phyloP scores from a whole-genome alignment of 1,140 invertebrate genomes.

The Lasaia peninsularis region DNA sequence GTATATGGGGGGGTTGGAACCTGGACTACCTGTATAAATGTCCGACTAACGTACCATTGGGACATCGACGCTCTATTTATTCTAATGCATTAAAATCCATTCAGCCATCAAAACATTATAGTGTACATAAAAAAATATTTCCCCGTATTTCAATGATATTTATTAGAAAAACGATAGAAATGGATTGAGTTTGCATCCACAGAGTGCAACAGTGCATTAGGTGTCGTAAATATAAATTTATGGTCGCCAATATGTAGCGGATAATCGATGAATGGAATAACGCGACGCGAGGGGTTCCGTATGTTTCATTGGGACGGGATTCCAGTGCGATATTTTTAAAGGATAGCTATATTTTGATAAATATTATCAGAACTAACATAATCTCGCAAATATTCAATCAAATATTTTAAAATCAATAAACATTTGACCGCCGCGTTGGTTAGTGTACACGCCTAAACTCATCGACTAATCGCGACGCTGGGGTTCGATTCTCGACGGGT shows the following conservation, averaged over 20 bases:
- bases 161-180: conserved; percentile 10
- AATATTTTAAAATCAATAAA: no score
- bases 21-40: no score
- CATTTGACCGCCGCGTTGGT: no score
- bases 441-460: no score
- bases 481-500: no score
- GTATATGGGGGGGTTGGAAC: no score
- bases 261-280: conserved; percentile 3
- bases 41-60: no score
- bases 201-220: conserved; percentile 9
- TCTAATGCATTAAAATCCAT: background rate
- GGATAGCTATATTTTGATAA: background rate
- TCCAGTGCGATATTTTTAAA: background rate
- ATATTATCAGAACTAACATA: no score
- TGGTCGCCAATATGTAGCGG: conserved; percentile 5
- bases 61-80: no score
- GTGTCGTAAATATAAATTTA: conserved; percentile 8
- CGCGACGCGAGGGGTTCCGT: background rate
- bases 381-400: no score
- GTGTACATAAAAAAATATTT: background rate
- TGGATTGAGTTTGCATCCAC: conserved; percentile 5
- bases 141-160: conserved; percentile 8
- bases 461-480: no score
- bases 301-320: background rate
- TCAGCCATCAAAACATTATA: background rate